Percentiles rank a stretch among this genome's conserved stretches.
Evolutionary conservation across 2,797 vertebrate genomes (phyloP).

Genomic region (Erithacus rubecula): DNA sequence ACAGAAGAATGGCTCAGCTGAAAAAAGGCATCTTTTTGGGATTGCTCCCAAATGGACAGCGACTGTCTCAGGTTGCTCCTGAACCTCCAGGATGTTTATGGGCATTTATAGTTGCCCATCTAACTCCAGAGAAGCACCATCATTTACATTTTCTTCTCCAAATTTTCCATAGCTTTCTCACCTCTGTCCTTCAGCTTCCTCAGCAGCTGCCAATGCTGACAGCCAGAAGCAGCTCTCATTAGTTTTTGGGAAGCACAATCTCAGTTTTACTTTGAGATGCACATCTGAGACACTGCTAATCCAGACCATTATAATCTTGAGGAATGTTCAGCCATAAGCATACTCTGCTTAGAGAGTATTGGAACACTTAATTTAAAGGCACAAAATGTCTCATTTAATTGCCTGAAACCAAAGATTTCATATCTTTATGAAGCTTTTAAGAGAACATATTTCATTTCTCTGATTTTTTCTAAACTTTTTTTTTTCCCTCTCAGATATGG

Average conservation of each 20-base stretch:
- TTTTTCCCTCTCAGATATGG: not conserved
- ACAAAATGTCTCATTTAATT: slow-evolving; percentile 50
- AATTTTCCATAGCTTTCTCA: not conserved
- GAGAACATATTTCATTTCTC: not conserved
- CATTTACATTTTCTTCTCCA: not conserved
- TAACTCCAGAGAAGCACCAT: not conserved
- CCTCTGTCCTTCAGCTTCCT: not conserved
- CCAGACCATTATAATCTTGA: not conserved
- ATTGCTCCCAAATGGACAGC: not conserved
- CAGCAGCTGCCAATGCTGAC: not conserved
- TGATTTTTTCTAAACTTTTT: not conserved
- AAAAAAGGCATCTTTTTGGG: not conserved
- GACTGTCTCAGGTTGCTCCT: not conserved
- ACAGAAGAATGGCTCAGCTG: not conserved
- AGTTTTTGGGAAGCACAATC: not conserved
- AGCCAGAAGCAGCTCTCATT: not conserved
- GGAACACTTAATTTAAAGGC: slow-evolving; percentile 21
- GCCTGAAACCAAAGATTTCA: slow-evolving; percentile 54
- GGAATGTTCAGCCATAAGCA: not conserved
- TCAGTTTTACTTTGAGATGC: slow-evolving; percentile 24
- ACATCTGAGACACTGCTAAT: slow-evolving; percentile 40
- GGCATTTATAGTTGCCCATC: too few relatives aligned
- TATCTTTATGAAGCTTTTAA: slow-evolving; percentile 59
- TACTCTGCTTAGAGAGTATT: not conserved
- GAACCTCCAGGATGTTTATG: not conserved